A percentile compares a stretch with the other conserved stretches of the same genome.
These are phyloP conservation scores for Cossypha heuglini DNA, from an alignment of 2,797 vertebrate species.

Conservation along the genomic window DNA sequence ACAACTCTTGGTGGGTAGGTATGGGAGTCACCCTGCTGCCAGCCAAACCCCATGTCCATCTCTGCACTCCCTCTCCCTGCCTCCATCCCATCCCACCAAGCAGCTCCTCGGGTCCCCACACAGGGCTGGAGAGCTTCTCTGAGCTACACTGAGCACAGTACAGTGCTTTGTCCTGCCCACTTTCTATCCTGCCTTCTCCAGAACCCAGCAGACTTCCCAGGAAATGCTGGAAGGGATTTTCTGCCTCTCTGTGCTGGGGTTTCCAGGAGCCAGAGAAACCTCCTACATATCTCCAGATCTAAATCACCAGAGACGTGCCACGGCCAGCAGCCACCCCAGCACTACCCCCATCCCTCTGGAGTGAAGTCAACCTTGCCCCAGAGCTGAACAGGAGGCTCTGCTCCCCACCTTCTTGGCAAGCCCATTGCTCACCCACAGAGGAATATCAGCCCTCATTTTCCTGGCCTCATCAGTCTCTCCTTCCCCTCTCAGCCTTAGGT, in stretches of 20 bases:
- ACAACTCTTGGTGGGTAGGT: neutral
- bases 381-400: neutral
- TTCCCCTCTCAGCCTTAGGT: neutral
- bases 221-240: constrained; percentile 19
- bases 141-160: neutral
- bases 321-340: constrained; percentile 27
- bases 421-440: neutral
- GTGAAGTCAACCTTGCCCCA: neutral
- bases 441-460: neutral
- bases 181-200: neutral
- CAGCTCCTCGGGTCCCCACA: neutral
- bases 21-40: neutral
- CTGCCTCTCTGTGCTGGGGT: neutral
- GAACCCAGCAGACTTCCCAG: neutral
- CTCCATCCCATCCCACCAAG: neutral
- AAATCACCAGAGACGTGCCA: neutral
- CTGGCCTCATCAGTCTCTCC: neutral
- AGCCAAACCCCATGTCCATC: neutral
- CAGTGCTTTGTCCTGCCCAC: neutral
- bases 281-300: neutral
- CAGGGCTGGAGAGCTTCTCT: neutral
- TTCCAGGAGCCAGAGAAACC: neutral
- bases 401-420: constrained; percentile 13
- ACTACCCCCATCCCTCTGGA: neutral
- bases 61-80: neutral